phyloP scores from a whole-genome alignment of 1,140 invertebrate species.

The Meloidogyne chitwoodi region DNA sequence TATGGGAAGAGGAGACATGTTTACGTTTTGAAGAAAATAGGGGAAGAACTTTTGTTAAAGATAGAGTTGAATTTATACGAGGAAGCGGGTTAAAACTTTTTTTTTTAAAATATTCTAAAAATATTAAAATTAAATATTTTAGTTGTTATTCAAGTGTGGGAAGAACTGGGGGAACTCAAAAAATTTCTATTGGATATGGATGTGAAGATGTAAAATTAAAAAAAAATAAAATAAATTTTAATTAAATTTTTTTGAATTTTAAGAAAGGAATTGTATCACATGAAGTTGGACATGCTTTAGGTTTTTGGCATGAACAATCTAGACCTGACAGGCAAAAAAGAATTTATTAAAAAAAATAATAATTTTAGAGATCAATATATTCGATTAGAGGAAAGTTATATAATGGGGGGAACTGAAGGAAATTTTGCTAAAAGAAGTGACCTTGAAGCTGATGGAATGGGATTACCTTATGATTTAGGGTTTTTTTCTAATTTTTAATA shows the following conservation, averaged over 20 bases:
- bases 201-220: slow-evolving; percentile 51
- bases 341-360: background rate
- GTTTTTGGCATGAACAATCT: slow-evolving; percentile 63
- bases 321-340: slow-evolving; percentile 31
- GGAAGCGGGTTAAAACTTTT: slow-evolving; percentile 47
- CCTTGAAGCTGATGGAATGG: slow-evolving; percentile 54
- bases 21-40: slow-evolving; percentile 46
- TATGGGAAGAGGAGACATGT: slow-evolving; percentile 56
- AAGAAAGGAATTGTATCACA: slow-evolving; percentile 60
- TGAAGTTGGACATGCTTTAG: slow-evolving; percentile 64
- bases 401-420: slow-evolving; percentile 47
- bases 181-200: slow-evolving; percentile 55
- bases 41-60: slow-evolving; percentile 36
- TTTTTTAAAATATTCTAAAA: background rate
- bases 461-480: slow-evolving; percentile 58
- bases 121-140: slow-evolving; percentile 15
- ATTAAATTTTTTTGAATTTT: slow-evolving; percentile 7
- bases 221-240: background rate
- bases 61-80: slow-evolving; percentile 51
- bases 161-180: slow-evolving; percentile 48
- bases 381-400: slow-evolving; percentile 49
- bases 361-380: slow-evolving; percentile 61
- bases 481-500: slow-evolving; percentile 21
- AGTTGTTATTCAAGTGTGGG: slow-evolving; percentile 57
- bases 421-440: slow-evolving; percentile 43